Base-by-base conservation (phyloP, 2,888 invertebrate species). In the Tenthredo distinguenda region DNA sequence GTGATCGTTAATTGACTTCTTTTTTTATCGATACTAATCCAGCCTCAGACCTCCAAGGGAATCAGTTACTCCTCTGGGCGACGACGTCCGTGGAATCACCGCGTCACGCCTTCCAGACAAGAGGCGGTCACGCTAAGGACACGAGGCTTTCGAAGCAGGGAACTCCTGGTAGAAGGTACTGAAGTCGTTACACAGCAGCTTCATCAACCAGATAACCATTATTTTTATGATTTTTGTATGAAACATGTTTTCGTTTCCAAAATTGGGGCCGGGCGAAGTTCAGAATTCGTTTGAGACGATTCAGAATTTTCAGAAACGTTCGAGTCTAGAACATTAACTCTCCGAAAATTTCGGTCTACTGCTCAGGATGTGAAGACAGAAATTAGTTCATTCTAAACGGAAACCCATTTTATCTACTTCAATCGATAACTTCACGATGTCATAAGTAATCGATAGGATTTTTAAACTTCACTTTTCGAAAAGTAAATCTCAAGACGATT, bases 81-180 rank as follows among this genome's bases (percentile, higher is more conserved):
- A 81, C 31, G 71, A 81, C 55, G 77, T 58, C 82, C 85, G 85
- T 85, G 85, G 85, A 85, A 85, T 85, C 72, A 21, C 34, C 26
- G 18, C 50, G 85, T 85, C 85, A 85, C 85, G 85, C 85, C 71
- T 47, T 21, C 26, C 71, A 7, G 43, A 50, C 68, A 37, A 47
- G 83, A 83, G 83, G 83, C 71, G 79, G 85, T 85, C 85, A 85
- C 85, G 85, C 85, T 18, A 72, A n/a, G 82, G 82, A 85, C 85
- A 85, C 82, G 82, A 68, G 82, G 47, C 85, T 50, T 58, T 26
- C 31, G 18, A 34, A 77, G 34, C 55, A 18, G 34, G 55, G 55
- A 7, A 50, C 55, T 31, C 21, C 77, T 31, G 47, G 21, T 15
- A 81, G 1, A 40, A 81, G 12, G 21, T 1, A 34, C 12, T 31